These are phyloP conservation scores for Psittacula cyanocephala DNA, from an alignment of 2,113 vertebrate species.

Conservation along the genomic window DNA sequence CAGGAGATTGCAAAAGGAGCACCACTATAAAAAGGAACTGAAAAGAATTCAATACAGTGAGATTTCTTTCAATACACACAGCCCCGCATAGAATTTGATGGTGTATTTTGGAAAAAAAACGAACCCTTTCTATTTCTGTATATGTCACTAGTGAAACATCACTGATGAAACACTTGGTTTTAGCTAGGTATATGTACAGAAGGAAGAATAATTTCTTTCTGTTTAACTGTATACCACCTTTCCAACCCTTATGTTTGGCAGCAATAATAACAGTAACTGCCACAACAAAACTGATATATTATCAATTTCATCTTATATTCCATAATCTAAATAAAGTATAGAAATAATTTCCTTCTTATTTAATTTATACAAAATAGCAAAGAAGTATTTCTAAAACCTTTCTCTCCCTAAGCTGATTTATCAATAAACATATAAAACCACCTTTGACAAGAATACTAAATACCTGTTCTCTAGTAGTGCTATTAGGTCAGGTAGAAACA, in stretches of 20 bases:
- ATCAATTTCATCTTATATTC: background rate
- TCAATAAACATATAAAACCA: background rate
- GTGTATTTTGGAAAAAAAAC: rapidly evolving
- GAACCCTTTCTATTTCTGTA: background rate
- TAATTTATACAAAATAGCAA: background rate
- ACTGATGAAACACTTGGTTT: background rate
- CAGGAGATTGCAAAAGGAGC: background rate
- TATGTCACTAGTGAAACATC: background rate
- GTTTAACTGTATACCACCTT: background rate
- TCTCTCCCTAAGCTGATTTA: background rate
- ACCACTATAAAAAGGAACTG: background rate
- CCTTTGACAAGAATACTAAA: background rate
- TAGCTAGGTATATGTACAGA: background rate
- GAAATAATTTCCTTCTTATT: background rate
- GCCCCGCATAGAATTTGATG: background rate
- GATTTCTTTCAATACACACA: background rate
- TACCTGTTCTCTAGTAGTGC: background rate
- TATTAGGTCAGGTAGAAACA: background rate
- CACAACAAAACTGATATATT: background rate
- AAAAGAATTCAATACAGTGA: background rate
- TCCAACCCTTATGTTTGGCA: background rate
- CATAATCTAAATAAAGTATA: background rate
- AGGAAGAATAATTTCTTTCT: background rate
- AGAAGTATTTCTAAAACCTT: background rate
- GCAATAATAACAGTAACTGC: background rate